Evolutionary conservation across 2,797 vertebrate genomes (phyloP).

Genomic region (Emys orbicularis): DNA sequence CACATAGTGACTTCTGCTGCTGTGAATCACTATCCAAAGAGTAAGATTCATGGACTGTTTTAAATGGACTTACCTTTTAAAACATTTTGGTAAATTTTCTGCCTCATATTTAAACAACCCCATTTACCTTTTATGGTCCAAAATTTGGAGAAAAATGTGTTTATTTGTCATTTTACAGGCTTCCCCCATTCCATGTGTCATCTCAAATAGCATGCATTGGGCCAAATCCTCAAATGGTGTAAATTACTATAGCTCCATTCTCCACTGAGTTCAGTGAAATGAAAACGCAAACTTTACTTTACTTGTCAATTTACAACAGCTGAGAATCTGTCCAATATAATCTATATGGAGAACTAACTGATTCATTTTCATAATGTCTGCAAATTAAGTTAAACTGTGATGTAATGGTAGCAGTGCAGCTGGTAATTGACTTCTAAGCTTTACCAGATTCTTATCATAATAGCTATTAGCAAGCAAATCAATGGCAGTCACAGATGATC

Average conservation of each 20-base stretch:
- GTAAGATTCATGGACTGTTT: conserved; percentile 39
- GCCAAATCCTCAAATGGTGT: background rate
- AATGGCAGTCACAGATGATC: conserved; percentile 24
- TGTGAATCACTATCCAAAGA: conserved; percentile 46
- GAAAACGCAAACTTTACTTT: background rate
- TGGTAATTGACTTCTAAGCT: conserved; percentile 51
- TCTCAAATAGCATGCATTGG: background rate
- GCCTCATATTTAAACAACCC: conserved; percentile 25
- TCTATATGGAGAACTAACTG: background rate
- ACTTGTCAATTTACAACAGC: background rate
- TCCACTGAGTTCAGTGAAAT: background rate
- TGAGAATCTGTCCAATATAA: conserved; percentile 7
- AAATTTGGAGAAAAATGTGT: conserved; percentile 20
- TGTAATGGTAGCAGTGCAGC: conserved; percentile 8
- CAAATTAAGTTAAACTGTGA: conserved; percentile 51
- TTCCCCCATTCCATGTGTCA: background rate
- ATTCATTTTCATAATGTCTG: conserved; percentile 50
- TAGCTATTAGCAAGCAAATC: conserved; percentile 45
- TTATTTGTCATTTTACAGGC: conserved; percentile 29
- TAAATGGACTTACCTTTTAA: background rate
- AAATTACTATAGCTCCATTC: background rate
- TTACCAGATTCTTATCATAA: conserved; percentile 31
- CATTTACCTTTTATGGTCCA: background rate
- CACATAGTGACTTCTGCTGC: background rate
- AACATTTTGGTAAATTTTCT: conserved; percentile 37